Evolutionary conservation across 2,888 invertebrate species (phyloP), one percentile per base, ranked within the genome.

Genomic region (Pediacus dermestoides): DNA sequence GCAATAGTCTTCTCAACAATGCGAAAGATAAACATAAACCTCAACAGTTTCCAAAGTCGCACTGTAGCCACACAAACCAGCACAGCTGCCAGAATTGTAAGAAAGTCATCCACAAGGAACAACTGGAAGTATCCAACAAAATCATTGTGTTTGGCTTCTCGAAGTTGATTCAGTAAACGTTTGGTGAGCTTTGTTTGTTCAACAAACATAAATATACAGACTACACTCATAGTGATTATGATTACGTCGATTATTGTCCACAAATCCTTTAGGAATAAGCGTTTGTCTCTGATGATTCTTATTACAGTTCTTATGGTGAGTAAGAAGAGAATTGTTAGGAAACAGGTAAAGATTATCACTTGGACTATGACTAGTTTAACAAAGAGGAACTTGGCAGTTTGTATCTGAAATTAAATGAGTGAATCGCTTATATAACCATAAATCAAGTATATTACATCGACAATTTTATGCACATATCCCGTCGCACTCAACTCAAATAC

Each of bases 41-140:
- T 44, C 10, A 64, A 39, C 25, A 64, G 37, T 28, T 57, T 60
- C 64, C 62, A 64, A 0, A 63, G 34, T 4, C 62, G 53, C 4
- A 62, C 34, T 2, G 61, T 64, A 2, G 61, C 55, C 7, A 62
- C 30, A 36, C 57, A 53, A 6, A 64, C 52, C 21, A 64, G 39
- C 16, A 48, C 6, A 7, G 57, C 57, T 1, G 53, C 53, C 10
- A 58, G 31, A 1, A 51, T 16, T 0, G 53, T 58, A 8, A 62
- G 37, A 8, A 42, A 25, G 6, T 37, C 42, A 12, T 64, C 60
- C 2, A 55, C 37, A 14, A 39, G 42, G 18, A 61, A 52, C 4
- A 61, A 39, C 14, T 50, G 39, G 36, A 55, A 58, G 44, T 63
- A 63, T 35, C 51, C 57, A 6, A 63, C 50, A 37, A 61, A 63